phyloP scores from a whole-genome alignment of 2,113 vertebrate species.

The Hyperopisus bebe region DNA sequence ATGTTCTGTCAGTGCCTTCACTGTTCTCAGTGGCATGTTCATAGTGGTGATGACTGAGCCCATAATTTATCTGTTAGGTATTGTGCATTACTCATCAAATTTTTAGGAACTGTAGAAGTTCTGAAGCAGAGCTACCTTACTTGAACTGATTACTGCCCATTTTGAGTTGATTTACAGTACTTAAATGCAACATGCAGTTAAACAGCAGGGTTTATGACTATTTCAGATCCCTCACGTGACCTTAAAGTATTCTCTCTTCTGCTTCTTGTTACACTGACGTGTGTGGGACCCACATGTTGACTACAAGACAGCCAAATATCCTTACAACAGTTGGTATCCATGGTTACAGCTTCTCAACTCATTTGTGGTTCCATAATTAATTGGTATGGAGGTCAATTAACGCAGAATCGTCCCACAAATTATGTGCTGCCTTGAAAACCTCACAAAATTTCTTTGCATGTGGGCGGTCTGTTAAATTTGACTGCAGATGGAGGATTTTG shows the following conservation, averaged over 20 bases:
- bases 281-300: conserved; percentile 6
- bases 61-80: not conserved
- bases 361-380: conserved; percentile 9
- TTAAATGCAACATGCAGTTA: not conserved
- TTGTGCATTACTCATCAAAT: not conserved
- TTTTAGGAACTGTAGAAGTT: not conserved
- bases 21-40: not conserved
- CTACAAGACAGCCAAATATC: not conserved
- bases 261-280: not conserved
- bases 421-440: not conserved
- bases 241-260: not conserved
- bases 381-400: conserved; percentile 11
- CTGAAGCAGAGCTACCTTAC: not conserved
- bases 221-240: not conserved
- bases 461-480: conserved; percentile 4
- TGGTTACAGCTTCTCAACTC: not conserved
- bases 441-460: not conserved
- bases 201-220: not conserved
- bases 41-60: not conserved
- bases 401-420: not conserved
- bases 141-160: conserved; percentile 1
- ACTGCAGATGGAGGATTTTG: conserved; percentile 5
- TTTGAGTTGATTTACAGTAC: not conserved
- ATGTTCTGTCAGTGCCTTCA: not conserved
- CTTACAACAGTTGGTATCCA: conserved; percentile 2